Evolutionary conservation across 2,797 vertebrate genomes (phyloP).

Genomic region (Phalloptychus januarius): DNA sequence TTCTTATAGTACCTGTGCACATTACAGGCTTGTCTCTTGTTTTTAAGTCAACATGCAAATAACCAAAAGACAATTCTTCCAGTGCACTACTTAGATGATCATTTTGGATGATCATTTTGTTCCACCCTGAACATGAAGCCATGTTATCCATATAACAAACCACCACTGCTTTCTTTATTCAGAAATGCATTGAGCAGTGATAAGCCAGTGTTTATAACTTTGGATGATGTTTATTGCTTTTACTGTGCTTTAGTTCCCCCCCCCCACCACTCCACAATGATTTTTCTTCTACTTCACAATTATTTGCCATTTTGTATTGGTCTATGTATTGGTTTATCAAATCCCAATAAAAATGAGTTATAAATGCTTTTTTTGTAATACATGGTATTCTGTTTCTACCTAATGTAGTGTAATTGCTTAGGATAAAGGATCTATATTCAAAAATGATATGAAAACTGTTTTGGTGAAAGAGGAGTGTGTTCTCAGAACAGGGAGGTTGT

Average conservation of each 20-base stretch:
- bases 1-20: too few species aligned
- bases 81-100: not conserved
- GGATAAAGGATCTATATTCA: not conserved
- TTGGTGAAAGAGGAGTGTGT: not conserved
- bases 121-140: not conserved
- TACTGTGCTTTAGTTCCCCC: not conserved
- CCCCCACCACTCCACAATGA: not conserved
- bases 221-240: not conserved
- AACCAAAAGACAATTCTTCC: not conserved
- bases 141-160: not conserved
- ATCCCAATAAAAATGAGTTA: not conserved
- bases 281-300: not conserved
- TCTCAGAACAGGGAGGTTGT: not conserved
- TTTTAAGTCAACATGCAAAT: too few species aligned
- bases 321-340: not conserved
- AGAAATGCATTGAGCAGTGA: not conserved
- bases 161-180: not conserved
- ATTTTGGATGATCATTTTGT: not conserved
- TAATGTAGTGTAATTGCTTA: not conserved
- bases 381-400: not conserved
- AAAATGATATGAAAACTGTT: conserved; percentile 16
- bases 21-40: too few species aligned
- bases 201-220: not conserved
- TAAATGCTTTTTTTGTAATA: not conserved
- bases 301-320: not conserved